Evolutionary conservation across 2,797 vertebrate genomes (phyloP), one percentile per base, ranked within the genome.

Genomic region (Coendou prehensilis): DNA sequence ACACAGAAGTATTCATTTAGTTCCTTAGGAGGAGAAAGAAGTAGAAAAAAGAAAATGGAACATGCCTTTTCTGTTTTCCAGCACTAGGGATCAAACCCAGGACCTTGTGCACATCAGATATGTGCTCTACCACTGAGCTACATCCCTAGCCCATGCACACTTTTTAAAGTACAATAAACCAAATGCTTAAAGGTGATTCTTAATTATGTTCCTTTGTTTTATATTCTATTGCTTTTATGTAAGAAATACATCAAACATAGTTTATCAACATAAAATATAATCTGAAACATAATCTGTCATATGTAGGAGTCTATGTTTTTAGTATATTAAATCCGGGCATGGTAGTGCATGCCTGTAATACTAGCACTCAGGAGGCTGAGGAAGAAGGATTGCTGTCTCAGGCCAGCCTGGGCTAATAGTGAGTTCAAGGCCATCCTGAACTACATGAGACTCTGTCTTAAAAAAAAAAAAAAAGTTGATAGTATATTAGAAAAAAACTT

Each of bases 161-260:
- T 82, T 85, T 64, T 56, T 41, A 78, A 89, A 92, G 41, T 30
- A 59, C 5, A 57, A 64, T 75, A 90, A 87, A 80, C 81, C 17
- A 71, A 75, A 61, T 61, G 33, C 28, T n/a, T 76, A 13, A 2
- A 85, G 63, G n/a, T 88, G 64, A 63, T 81, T 86, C 59, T 78
- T 71, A 47, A 67, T 91, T 22, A 87, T 54, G 13, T 30, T 20
- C 14, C 59, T 76, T 50, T 71, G n/a, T 87, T 64, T 80, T 67
- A 76, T 37, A 75, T 89, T 61, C 37, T 84, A 50, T 81, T 89
- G 33, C 6, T 61, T 91, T 85, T 23, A 96, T 71, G 15, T n/a
- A 87, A 86, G 73, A 95, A 91, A 88, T n/a, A 82, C 0, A 61
- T 33, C 47, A 94, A 57, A 18, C 17, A 9, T 11, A 89, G 37